Evolutionary conservation across 2,888 invertebrate genomes (phyloP).

Genomic region (Synergus laeviventris): DNA sequence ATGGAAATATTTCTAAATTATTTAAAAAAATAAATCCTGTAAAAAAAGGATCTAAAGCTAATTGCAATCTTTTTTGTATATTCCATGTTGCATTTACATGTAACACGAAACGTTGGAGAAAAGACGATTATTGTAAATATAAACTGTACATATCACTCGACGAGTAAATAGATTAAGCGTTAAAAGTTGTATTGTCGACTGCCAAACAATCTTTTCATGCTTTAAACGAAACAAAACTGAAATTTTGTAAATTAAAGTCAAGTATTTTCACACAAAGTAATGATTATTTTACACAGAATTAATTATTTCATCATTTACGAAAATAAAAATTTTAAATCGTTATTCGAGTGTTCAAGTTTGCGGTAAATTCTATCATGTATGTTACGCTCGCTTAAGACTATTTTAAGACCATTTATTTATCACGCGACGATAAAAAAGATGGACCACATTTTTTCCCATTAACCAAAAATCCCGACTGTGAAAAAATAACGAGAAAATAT

Average conservation of each 20-base stretch:
- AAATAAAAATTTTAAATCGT: background rate
- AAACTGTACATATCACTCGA: slow-evolving; percentile 38
- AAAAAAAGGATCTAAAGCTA: background rate
- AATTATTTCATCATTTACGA: background rate
- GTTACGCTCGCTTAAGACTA: background rate
- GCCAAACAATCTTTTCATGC: slow-evolving; percentile 18
- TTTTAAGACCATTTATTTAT: too few species aligned
- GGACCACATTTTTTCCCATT: too few species aligned
- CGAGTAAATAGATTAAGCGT: slow-evolving; percentile 35
- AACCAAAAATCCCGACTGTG: too few species aligned
- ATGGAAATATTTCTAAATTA: too few species aligned
- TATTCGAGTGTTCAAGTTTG: slow-evolving; percentile 29
- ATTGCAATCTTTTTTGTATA: background rate
- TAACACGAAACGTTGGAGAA: background rate
- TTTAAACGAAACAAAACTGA: background rate
- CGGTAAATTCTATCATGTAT: slow-evolving; percentile 29
- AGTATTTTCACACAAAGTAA: slow-evolving; percentile 5
- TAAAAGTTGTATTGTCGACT: slow-evolving; percentile 22
- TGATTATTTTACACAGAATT: background rate
- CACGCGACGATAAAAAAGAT: too few species aligned
- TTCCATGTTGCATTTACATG: background rate
- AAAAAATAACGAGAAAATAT: too few species aligned
- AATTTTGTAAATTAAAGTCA: slow-evolving; percentile 13
- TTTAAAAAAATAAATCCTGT: background rate
- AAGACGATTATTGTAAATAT: slow-evolving; percentile 28